phyloP scores from a whole-genome alignment of 2,113 vertebrate genomes.

The Labrus mixtus region DNA sequence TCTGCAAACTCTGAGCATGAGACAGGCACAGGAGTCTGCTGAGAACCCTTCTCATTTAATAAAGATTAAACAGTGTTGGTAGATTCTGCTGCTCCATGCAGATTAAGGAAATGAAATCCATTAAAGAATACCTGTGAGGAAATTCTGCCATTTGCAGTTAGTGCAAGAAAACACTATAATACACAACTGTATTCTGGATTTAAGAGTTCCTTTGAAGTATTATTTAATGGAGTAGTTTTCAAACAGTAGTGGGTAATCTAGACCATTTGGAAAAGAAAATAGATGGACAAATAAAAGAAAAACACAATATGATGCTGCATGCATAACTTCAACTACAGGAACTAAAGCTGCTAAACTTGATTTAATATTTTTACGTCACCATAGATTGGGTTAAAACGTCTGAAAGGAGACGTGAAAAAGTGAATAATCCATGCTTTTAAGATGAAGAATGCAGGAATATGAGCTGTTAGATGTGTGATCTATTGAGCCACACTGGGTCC shows the following conservation, averaged over 20 bases:
- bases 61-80: neutral
- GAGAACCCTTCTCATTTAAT: neutral
- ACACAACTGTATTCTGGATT: neutral
- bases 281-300: neutral
- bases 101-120: slow-evolving; percentile 7
- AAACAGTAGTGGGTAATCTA: neutral
- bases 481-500: neutral
- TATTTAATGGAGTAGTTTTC: neutral
- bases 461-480: no score
- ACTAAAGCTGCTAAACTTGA: neutral
- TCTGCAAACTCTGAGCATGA: neutral
- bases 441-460: no score
- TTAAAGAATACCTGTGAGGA: slow-evolving; percentile 11
- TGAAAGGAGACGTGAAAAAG: no score
- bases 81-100: slow-evolving; percentile 3
- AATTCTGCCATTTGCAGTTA: neutral
- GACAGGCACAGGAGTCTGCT: neutral
- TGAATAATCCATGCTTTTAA: no score
- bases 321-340: neutral
- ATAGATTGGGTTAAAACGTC: neutral
- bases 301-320: neutral
- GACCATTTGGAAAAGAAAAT: neutral
- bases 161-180: neutral
- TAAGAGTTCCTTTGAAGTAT: neutral
- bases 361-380: neutral